Evolutionary conservation across 2,888 invertebrate genomes (phyloP).

Genomic region (Palloptera scutellata): DNA sequence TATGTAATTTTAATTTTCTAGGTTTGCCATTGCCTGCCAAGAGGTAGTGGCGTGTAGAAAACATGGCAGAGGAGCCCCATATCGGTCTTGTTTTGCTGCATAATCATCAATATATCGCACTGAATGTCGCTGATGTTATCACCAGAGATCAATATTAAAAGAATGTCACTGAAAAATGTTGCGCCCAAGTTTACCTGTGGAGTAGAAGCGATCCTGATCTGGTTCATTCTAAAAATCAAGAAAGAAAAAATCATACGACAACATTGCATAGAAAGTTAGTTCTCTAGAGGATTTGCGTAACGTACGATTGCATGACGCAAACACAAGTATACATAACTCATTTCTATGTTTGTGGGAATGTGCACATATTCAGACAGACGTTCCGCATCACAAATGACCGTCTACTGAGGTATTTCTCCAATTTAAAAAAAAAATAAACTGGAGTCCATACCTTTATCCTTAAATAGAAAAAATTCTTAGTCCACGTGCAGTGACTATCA

Average conservation of each 20-base stretch:
- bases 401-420: constrained; percentile 36
- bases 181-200: too few species aligned
- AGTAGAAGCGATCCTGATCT: too few species aligned
- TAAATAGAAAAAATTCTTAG: constrained; percentile 52
- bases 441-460: constrained; percentile 51
- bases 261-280: constrained; percentile 38
- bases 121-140: too few species aligned
- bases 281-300: constrained; percentile 57
- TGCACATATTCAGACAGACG: constrained; percentile 10
- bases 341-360: not conserved
- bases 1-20: too few species aligned
- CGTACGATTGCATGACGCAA: constrained; percentile 23
- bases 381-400: constrained; percentile 23
- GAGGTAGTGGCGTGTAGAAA: too few species aligned
- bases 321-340: constrained; percentile 16
- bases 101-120: too few species aligned
- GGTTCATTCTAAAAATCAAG: constrained; percentile 2
- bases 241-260: constrained; percentile 35
- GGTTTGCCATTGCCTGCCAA: too few species aligned
- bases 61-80: too few species aligned
- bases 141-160: too few species aligned
- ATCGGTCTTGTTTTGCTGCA: too few species aligned
- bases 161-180: too few species aligned
- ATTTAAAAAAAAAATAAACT: constrained; percentile 19
- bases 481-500: constrained; percentile 59